A percentile compares a stretch with the other conserved stretches of the same genome.
phyloP scores from a whole-genome alignment of 1,140 invertebrate species.

The Parapsyche elsis region DNA sequence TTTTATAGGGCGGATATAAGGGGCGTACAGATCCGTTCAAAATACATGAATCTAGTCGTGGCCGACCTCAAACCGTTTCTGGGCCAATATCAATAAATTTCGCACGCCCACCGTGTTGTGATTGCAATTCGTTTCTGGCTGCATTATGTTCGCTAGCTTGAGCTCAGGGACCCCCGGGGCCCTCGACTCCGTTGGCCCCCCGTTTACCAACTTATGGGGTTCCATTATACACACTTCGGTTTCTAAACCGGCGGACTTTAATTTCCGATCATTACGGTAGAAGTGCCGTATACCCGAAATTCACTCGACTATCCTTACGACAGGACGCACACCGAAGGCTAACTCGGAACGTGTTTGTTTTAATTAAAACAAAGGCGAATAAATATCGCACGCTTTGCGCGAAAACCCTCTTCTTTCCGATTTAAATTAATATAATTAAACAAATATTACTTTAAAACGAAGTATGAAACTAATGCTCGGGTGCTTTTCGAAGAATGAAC shows the following conservation, averaged over 20 bases:
- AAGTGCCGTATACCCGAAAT: slow-evolving; percentile 30
- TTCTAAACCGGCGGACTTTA: slow-evolving; percentile 32
- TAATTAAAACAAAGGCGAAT: no score
- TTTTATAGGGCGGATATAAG: slow-evolving; percentile 21
- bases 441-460: no score
- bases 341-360: no score
- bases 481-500: no score
- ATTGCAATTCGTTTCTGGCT: slow-evolving; percentile 48
- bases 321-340: no score
- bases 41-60: slow-evolving; percentile 44
- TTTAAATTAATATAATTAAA: no score
- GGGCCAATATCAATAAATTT: slow-evolving; percentile 52
- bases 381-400: no score
- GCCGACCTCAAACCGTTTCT: slow-evolving; percentile 35
- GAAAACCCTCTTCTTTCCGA: no score
- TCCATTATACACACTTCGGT: slow-evolving; percentile 37
- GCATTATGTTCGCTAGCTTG: slow-evolving; percentile 41
- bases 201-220: no score
- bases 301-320: background rate
- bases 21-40: slow-evolving; percentile 16
- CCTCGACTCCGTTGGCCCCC: background rate
- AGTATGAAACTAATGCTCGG: no score
- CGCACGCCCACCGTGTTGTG: slow-evolving; percentile 39
- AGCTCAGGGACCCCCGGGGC: background rate
- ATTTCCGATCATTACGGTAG: slow-evolving; percentile 53